These are phyloP conservation scores for Psittacula derbiana DNA, from an alignment of 2,797 vertebrate genomes.

Conservation along the genomic window DNA sequence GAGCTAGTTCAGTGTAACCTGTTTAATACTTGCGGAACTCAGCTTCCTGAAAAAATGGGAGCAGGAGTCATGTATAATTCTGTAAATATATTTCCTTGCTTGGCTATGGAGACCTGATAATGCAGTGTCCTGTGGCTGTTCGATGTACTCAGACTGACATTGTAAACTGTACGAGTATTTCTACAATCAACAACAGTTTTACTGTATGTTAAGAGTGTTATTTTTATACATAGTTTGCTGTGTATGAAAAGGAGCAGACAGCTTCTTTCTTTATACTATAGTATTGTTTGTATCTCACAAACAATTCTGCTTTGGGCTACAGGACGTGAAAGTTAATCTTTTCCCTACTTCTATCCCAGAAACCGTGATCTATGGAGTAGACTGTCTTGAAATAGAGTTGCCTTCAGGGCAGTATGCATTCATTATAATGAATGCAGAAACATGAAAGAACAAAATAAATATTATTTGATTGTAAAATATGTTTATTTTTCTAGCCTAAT, in stretches of 20 bases:
- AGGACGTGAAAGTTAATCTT: conserved; percentile 14
- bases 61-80: background rate
- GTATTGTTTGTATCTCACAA: background rate
- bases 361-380: background rate
- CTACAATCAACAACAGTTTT: background rate
- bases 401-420: background rate
- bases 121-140: background rate
- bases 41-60: background rate
- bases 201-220: background rate
- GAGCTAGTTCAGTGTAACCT: background rate
- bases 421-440: background rate
- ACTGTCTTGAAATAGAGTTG: background rate
- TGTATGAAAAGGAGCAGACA: background rate
- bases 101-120: background rate
- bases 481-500: background rate
- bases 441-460: background rate
- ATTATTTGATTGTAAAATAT: background rate
- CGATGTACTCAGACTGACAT: background rate
- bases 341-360: background rate
- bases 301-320: background rate
- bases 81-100: background rate
- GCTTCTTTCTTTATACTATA: background rate
- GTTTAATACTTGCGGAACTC: background rate
- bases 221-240: background rate
- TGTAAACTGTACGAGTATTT: background rate